Evolutionary conservation across 2,113 vertebrate species (phyloP), one percentile per base, ranked within the genome.

Genomic region (Acinonyx jubatus): DNA sequence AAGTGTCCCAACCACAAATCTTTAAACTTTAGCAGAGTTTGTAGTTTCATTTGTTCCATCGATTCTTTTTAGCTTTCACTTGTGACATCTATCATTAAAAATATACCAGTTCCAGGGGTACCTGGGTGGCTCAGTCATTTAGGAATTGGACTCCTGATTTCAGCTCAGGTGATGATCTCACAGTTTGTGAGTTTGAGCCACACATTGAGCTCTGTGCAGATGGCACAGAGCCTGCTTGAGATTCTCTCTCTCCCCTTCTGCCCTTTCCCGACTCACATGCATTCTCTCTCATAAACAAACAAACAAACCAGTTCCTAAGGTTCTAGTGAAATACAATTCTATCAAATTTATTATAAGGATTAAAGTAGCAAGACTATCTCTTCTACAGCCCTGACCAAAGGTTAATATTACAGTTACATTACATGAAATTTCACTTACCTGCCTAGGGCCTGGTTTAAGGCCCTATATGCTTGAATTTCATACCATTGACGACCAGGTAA

Each of bases 381-480:
- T 41, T 78, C 31, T 13, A 63, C 25, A 95, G 36, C 23, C 13
- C 33, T n/a, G 33, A 25, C 50, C 79, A 87, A 11, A 96, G 79
- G 89, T 48, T 55, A 93, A 63, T 80, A 88, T 79, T 89, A 90
- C 5, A 80, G 33, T 94, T 80, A 65, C 3, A 68, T 61, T 90
- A 95, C 7, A 52, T 81, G 52, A 88, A 69, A 88, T 78, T 98
- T 82, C 25, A 97, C 98, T 98, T 97, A 99, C 99, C 99, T 99
- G 85, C 99, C 99, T 55, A 99, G 99, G 93, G 99, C 99, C 98
- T 99, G 99, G 98, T 99, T 99, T 65, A 99, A 98, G 94, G 99
- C 99, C 86, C 99, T 99, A 61, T 99, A 99, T 76, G 99, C 99
- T 99, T 99, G 99, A 94, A 99, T 99, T 99, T 99, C 99, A 96